Evolutionary conservation across 2,797 vertebrate genomes (phyloP).

Genomic region (Pteronotus mesoamericanus): DNA sequence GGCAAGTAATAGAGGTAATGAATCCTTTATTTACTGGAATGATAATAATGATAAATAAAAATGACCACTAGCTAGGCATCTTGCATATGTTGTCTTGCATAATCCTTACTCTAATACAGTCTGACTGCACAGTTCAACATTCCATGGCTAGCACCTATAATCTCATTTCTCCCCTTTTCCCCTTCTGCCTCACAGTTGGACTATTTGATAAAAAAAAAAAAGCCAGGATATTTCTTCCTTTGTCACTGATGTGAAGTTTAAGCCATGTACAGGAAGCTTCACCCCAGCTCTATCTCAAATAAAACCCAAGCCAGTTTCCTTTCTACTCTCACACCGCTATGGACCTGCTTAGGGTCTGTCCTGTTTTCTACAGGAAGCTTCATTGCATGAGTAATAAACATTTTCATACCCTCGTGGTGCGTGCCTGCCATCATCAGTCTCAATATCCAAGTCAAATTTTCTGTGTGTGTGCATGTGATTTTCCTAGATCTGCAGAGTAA

Average conservation of each 20-base stretch:
- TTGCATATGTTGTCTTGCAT: neutral
- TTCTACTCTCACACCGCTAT: neutral
- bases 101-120: neutral
- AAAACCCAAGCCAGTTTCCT: neutral
- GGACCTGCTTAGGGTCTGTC: neutral
- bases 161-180: neutral
- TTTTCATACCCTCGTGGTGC: neutral
- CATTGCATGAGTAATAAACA: neutral
- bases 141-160: neutral
- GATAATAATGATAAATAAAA: neutral
- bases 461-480: neutral
- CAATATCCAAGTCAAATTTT: neutral
- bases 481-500: neutral
- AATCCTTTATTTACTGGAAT: neutral
- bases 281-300: neutral
- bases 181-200: neutral
- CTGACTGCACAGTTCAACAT: neutral
- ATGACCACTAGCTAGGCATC: neutral
- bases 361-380: neutral
- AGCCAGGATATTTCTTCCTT: neutral
- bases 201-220: neutral
- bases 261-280: neutral
- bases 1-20: neutral
- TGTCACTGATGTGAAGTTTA: neutral
- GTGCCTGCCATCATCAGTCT: neutral